A percentile compares a stretch with the other conserved stretches of the same genome.
Evolutionary conservation across 2,888 invertebrate genomes (phyloP).

Genomic region (Gastracanthus pulcherrimus): DNA sequence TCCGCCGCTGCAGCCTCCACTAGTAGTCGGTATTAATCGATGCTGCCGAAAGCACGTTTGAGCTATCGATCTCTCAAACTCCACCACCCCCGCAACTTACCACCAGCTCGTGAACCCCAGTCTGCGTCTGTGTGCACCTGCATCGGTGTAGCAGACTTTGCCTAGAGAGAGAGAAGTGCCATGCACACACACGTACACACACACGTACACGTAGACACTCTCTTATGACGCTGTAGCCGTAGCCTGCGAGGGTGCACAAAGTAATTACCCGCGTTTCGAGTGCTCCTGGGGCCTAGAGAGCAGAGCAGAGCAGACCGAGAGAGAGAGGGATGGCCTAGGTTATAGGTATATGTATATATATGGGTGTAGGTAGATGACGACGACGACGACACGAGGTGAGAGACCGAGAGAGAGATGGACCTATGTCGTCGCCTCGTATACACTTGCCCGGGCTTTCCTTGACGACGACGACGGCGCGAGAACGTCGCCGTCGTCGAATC

Average conservation of each 20-base stretch:
- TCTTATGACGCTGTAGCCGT: neutral
- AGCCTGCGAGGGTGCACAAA: constrained; percentile 38
- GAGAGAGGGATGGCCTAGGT: neutral
- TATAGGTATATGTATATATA: no score
- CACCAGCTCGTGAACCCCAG: neutral
- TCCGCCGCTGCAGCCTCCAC: neutral
- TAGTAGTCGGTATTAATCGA: constrained; percentile 52
- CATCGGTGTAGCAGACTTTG: constrained; percentile 30
- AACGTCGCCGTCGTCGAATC: constrained; percentile 42
- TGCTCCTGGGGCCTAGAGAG: constrained; percentile 7
- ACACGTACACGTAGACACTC: neutral
- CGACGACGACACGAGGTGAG: constrained; percentile 13
- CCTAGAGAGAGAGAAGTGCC: constrained; percentile 17
- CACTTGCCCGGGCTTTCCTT: neutral
- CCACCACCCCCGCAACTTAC: neutral
- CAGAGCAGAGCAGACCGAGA: neutral
- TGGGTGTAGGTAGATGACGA: neutral
- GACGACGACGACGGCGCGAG: no score
- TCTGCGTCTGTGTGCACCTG: neutral
- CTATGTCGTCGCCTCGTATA: neutral
- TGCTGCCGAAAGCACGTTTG: constrained; percentile 54
- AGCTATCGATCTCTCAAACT: constrained; percentile 55
- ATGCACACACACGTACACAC: neutral
- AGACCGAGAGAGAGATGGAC: constrained; percentile 1
- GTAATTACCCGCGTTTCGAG: constrained; percentile 57